Percentiles rank a stretch among this genome's conserved stretches.
phyloP scores from a whole-genome alignment of 2,888 invertebrate species.

The Meteorus colon region DNA sequence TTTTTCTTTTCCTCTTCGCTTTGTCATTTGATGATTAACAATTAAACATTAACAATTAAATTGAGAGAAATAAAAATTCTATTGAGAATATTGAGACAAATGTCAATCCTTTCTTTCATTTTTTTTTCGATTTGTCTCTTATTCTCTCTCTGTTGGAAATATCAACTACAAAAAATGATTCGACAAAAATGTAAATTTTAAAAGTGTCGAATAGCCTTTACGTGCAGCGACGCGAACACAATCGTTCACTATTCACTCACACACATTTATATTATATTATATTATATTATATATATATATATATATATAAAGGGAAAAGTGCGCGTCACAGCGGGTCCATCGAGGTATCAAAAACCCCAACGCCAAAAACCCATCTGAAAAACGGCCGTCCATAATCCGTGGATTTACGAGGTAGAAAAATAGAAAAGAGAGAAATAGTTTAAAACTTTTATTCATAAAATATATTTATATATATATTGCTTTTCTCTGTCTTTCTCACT shows the following conservation, averaged over 20 bases:
- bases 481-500: not conserved
- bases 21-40: slow-evolving; percentile 7
- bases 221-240: not conserved
- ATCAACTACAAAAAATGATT: slow-evolving; percentile 19
- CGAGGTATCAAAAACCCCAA: slow-evolving; percentile 41
- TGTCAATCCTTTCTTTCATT: not conserved
- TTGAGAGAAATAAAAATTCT: not conserved
- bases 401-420: slow-evolving; percentile 63
- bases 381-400: slow-evolving; percentile 56
- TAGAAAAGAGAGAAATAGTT: slow-evolving; percentile 47
- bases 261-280: not conserved
- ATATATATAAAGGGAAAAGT: slow-evolving; percentile 15
- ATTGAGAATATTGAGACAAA: not conserved
- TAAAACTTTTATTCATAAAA: not conserved
- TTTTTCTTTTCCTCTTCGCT: slow-evolving; percentile 27
- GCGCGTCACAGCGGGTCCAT: slow-evolving; percentile 41
- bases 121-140: not conserved
- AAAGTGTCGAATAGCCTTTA: slow-evolving; percentile 1
- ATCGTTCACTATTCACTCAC: not conserved
- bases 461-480: slow-evolving; percentile 3
- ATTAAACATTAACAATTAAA: not conserved
- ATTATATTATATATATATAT: not conserved
- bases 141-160: not conserved
- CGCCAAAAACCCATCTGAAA: slow-evolving; percentile 43
- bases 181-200: slow-evolving; percentile 27